A percentile compares a stretch with the other conserved stretches of the same genome.
phyloP scores from a whole-genome alignment of 1,140 invertebrate genomes.

The Mamestra configurata region DNA sequence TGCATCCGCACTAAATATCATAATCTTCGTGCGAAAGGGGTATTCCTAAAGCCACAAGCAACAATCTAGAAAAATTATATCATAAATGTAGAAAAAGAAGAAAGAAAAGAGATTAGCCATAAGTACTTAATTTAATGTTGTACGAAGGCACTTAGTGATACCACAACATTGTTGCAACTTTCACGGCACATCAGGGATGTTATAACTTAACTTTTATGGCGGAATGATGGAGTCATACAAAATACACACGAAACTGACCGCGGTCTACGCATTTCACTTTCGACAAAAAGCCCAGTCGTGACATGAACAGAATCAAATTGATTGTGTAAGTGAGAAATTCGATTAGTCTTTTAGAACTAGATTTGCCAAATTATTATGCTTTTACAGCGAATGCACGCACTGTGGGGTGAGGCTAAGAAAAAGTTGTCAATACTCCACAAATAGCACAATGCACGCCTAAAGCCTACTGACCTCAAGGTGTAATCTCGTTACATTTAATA shows the following conservation, averaged over 20 bases:
- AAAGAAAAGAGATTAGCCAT: constrained; percentile 12
- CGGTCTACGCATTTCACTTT: constrained; percentile 51
- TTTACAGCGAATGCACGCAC: not conserved
- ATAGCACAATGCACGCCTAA: not conserved
- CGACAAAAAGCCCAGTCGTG: constrained; percentile 54
- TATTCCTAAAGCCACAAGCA: constrained; percentile 11
- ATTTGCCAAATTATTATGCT: not conserved
- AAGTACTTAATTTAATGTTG: constrained; percentile 27
- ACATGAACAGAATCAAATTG: constrained; percentile 50
- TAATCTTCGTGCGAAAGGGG: constrained; percentile 2
- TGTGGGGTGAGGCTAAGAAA: not conserved
- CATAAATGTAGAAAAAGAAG: constrained; percentile 29
- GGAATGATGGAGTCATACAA: constrained; percentile 24
- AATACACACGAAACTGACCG: constrained; percentile 38
- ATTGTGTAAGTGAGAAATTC: constrained; percentile 54
- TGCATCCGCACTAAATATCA: constrained; percentile 25
- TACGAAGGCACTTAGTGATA: constrained; percentile 21
- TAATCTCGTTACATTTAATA: constrained; percentile 11
- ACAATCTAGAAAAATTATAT: constrained; percentile 29
- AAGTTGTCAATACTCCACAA: not conserved
- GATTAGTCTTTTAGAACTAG: constrained; percentile 49
- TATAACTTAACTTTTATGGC: constrained; percentile 17
- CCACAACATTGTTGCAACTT: constrained; percentile 31
- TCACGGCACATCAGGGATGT: constrained; percentile 32
- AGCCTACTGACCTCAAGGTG: constrained; percentile 20